Evolutionary conservation across 2,113 vertebrate species (phyloP), one percentile per base, ranked within the genome.

Genomic region (Eudyptes chrysolophus): DNA sequence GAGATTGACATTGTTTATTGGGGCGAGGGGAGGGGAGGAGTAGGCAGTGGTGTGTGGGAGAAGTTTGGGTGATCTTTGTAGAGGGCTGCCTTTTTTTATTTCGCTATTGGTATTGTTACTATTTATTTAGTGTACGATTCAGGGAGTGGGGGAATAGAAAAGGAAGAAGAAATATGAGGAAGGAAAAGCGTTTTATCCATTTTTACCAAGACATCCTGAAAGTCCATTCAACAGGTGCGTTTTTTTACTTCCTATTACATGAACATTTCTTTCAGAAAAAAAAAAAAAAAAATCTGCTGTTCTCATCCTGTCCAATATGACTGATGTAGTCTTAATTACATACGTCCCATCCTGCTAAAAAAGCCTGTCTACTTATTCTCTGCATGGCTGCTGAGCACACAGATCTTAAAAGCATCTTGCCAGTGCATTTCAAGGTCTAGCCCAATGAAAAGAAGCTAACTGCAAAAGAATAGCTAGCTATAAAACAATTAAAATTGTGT

Each of bases 401-500:
- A 70, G 25, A 18, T 34, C 24, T 64, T 86, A 84, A 83, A 93
- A 93, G 15, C 46, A 29, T 20, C 44, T 21, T 48, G 15, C 6
- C 27, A 76, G 24, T 40, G 32, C 7, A 64, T 64, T 89, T 62
- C 57, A 80, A 65, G 36, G 32, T 38, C 60, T 79, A 92, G 9
- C 4, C 3, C 42, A 77, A 55, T n/a, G 40, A 58, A 52, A 76
- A 76, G 92, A 52, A 57, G 7, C 38, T 44, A 89, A 46, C 29
- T 54, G 20, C 5, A 81, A 66, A 76, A 69, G 6, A 80, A 83
- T 11, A 32, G 36, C 52, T 44, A 65, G 62, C 32, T 78, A 68
- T 54, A 92, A 88, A 93, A 36, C 51, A 87, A 85, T 88, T 90
- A 71, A 77, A 81, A 83, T 60, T 38, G 8, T 61, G 12, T n/a